Evolutionary conservation across 2,113 vertebrate species (phyloP).

Genomic region (Plecturocebus donacophilus): DNA sequence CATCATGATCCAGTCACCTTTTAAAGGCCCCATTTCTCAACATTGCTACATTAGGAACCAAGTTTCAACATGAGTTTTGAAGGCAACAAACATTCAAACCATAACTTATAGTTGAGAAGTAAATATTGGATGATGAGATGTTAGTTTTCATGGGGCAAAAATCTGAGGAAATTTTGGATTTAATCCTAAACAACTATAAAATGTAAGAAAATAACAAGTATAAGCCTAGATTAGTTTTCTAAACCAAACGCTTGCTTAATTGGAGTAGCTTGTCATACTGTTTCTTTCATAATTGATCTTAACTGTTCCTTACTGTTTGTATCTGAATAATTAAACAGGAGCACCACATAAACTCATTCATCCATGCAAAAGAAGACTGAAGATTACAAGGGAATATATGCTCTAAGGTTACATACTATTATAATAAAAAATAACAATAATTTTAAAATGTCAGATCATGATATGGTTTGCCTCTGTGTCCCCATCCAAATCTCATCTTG

Average conservation of each 20-base stretch:
- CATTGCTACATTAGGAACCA: not conserved
- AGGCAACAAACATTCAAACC: not conserved
- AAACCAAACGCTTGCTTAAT: not conserved
- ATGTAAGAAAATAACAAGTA: not conserved
- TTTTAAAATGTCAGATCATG: no score
- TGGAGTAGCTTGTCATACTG: not conserved
- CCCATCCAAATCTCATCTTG: no score
- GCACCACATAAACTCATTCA: not conserved
- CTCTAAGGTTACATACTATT: no score
- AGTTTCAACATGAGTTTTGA: not conserved
- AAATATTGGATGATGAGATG: fast-evolving
- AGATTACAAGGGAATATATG: fast-evolving
- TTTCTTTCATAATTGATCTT: not conserved
- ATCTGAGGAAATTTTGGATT: not conserved
- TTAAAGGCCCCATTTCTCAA: not conserved
- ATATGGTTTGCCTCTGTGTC: no score
- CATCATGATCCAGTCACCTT: not conserved
- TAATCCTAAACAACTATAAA: not conserved
- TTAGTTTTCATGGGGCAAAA: not conserved
- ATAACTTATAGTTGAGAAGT: not conserved
- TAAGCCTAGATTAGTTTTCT: not conserved
- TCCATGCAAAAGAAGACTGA: fast-evolving
- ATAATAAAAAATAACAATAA: no score
- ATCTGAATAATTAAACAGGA: not conserved
- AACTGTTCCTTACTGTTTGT: not conserved